These are phyloP conservation scores for Bubo blakistoni DNA, from an alignment of 2,113 vertebrate species.

Conservation along the genomic window DNA sequence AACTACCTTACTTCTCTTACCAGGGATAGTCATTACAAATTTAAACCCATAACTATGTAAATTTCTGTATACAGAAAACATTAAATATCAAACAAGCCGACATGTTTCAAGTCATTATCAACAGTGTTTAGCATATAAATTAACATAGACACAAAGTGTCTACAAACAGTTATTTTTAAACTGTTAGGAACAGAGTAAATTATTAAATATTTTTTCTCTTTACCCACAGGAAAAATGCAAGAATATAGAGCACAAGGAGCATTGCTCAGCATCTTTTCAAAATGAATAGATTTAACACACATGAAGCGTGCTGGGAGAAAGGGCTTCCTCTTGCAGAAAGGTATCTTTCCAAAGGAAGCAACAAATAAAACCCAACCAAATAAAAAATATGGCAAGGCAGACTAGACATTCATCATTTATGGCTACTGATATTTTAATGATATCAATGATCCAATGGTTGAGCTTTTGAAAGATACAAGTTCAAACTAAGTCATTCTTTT, in stretches of 20 bases:
- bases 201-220: not conserved
- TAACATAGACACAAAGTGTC: not conserved
- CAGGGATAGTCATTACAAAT: not conserved
- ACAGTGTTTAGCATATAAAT: not conserved
- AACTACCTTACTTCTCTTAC: not conserved
- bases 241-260: not conserved
- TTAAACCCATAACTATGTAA: not conserved
- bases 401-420: not conserved
- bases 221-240: not conserved
- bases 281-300: not conserved
- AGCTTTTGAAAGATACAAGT: not conserved
- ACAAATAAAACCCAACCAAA: not conserved
- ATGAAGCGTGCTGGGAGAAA: not conserved
- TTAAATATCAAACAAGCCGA: not conserved
- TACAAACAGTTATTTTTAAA: slow-evolving; percentile 1
- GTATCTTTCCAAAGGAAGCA: not conserved
- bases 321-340: not conserved
- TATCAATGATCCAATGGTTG: not conserved
- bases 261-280: not conserved
- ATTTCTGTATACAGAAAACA: not conserved
- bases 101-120: not conserved
- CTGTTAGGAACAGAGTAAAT: not conserved
- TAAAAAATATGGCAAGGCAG: not conserved
- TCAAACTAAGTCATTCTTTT: not conserved
- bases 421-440: not conserved